Evolutionary conservation across 2,888 invertebrate genomes (phyloP).

Genomic region (Callyntrura sp.): DNA sequence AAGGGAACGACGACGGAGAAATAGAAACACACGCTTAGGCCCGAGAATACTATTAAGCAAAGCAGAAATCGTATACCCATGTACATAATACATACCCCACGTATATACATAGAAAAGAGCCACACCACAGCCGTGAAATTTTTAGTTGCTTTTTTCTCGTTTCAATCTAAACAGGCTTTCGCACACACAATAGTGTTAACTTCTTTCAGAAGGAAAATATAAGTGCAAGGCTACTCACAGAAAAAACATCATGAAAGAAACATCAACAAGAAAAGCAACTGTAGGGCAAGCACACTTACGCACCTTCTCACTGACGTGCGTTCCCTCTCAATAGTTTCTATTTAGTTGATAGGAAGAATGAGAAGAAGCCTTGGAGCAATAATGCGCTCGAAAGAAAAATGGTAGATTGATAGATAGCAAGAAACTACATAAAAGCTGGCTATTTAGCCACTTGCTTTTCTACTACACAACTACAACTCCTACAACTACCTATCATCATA

Average conservation of each 20-base stretch:
- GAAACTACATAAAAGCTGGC: not conserved
- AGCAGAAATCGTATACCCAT: not conserved
- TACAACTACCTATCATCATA: not conserved
- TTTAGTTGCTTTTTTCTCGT: slow-evolving; percentile 20
- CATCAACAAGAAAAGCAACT: not conserved
- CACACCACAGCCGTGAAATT: slow-evolving; percentile 29
- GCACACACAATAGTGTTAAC: not conserved
- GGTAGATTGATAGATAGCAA: not conserved
- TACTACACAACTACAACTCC: not conserved
- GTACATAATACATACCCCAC: not conserved
- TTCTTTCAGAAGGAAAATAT: slow-evolving; percentile 18
- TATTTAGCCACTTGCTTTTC: not conserved
- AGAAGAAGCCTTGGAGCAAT: slow-evolving; percentile 33
- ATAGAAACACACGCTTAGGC: not conserved
- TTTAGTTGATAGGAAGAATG: slow-evolving; percentile 29
- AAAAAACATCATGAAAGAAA: slow-evolving; percentile 4
- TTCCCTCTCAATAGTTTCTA: slow-evolving; percentile 45
- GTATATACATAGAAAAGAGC: too few species aligned
- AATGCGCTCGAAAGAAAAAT: not conserved
- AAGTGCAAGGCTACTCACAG: slow-evolving; percentile 51
- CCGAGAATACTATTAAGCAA: not conserved
- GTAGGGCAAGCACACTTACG: not conserved
- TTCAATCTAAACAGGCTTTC: slow-evolving; percentile 44
- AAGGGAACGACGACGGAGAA: slow-evolving; percentile 8
- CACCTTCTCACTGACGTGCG: slow-evolving; percentile 25